phyloP scores from a whole-genome alignment of 2,797 vertebrate species.

The Cyprinella venusta region DNA sequence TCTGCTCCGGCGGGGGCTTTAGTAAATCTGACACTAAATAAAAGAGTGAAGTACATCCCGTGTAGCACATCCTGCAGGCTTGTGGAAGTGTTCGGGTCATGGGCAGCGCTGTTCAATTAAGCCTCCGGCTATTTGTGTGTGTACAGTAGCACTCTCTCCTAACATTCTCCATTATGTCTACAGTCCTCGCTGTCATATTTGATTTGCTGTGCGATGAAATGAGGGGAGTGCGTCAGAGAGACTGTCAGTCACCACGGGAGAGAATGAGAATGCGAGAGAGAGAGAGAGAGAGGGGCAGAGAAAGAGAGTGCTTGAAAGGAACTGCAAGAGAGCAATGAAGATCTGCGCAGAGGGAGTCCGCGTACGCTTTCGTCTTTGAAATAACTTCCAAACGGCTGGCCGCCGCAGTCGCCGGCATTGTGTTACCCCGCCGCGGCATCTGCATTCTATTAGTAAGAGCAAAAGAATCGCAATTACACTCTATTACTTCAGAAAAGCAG shows the following conservation, averaged over 20 bases:
- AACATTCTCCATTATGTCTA: conserved; percentile 75
- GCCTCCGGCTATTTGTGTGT: conserved; percentile 66
- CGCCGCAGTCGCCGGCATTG: conserved; percentile 56
- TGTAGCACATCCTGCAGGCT: conserved; percentile 23
- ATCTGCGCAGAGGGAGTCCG: conserved; percentile 50
- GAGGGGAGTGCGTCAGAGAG: conserved; percentile 55
- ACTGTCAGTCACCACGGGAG: conserved; percentile 58
- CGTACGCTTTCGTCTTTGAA: conserved; percentile 56
- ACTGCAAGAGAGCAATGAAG: conserved; percentile 41
- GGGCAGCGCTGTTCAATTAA: conserved; percentile 65
- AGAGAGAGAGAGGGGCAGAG: conserved; percentile 36
- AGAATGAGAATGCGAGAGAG: conserved; percentile 20
- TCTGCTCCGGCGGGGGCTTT: neutral
- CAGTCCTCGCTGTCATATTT: conserved; percentile 80
- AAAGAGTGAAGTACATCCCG: conserved; percentile 18
- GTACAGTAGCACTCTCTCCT: conserved; percentile 60
- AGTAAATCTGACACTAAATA: conserved; percentile 20
- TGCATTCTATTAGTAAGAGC: conserved; percentile 63
- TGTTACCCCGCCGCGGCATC: conserved; percentile 51
- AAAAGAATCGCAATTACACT: conserved; percentile 66
- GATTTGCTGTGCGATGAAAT: conserved; percentile 68
- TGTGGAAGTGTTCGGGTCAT: conserved; percentile 59
- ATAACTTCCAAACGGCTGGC: conserved; percentile 55
- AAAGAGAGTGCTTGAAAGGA: conserved; percentile 39
- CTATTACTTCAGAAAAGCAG: conserved; percentile 63